Evolutionary conservation across 1,140 invertebrate species (phyloP), one percentile per base, ranked within the genome.

Genomic region (Lamellibrachia luymesi): DNA sequence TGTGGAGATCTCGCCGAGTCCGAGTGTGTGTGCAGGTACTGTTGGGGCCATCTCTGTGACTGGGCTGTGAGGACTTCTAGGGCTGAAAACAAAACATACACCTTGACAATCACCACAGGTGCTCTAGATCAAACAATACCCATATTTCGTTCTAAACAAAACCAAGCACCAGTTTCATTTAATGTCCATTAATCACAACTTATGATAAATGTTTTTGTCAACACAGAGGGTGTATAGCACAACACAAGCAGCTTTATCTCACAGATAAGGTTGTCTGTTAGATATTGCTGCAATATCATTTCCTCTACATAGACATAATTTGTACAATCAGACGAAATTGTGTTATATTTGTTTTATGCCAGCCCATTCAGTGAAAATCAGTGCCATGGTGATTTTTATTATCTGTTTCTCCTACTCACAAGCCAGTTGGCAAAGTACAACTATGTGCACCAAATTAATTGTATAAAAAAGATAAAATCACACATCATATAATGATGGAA

Each of bases 31-130:
- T 8, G 64, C 17, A 80, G 64, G 64, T 80, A 80, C 2, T 80
- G 13, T 80, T 93, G 90, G n/a, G 27, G 89, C 90, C 25, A 51
- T 27, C 51, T 91, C 90, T 50, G 27, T 93, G 8, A 25, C 51
- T 49, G 93, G 93, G 89, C 93, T 91, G 89, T 93, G 93, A 6
- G 93, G 89, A 92, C 93, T 56, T 90, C 56, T 89, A 13, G 93
- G 93, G 56, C 93, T 93, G 93, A 64, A 92, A n/a, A 56, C 52
- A 56, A 92, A 50, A 92, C 13, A 4, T 25, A 91, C 49, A 51
- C 49, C 13, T 25, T 91, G 2, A 80, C 5, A 80, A 80, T 80
- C 64, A 22, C 25, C 64, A 22, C 64, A 80, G 2, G 17, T 80
- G 64, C 64, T 17, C 64, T 10, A 80, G 2, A 80, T 80, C 64